Evolutionary conservation across 2,113 vertebrate genomes (phyloP).

Genomic region (Phrynocephalus versicolor): DNA sequence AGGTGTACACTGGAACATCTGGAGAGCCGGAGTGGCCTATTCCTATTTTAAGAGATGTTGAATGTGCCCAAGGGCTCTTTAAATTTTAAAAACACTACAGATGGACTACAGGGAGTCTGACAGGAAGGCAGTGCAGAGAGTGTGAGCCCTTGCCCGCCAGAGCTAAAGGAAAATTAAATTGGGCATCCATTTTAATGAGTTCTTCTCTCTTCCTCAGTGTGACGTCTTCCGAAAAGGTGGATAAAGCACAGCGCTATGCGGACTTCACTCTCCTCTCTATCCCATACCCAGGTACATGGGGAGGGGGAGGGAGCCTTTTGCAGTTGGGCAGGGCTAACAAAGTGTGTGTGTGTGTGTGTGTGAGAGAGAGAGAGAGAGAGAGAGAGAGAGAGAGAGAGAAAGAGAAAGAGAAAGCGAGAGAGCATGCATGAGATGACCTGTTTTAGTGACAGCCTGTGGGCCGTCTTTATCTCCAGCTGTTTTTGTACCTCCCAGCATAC

Average conservation of each 20-base stretch:
- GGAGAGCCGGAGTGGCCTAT: not conserved
- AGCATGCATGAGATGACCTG: too few species aligned
- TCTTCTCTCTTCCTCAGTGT: conserved; percentile 78
- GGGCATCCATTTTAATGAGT: conserved; percentile 8
- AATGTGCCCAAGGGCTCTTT: not conserved
- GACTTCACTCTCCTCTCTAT: conserved; percentile 97
- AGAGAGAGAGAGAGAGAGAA: too few species aligned
- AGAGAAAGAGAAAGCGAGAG: too few species aligned
- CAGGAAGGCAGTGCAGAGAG: not conserved
- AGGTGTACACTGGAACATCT: too few species aligned
- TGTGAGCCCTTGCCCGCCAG: not conserved
- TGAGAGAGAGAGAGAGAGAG: too few species aligned
- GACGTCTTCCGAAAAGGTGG: conserved; percentile 97
- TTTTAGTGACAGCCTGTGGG: too few species aligned
- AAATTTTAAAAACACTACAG: not conserved
- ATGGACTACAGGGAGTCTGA: not conserved
- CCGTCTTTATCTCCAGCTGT: too few species aligned
- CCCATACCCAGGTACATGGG: conserved; percentile 91
- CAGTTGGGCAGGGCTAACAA: not conserved
- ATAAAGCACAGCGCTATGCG: conserved; percentile 97
- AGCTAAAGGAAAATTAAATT: not conserved
- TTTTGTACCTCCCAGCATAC: too few species aligned
- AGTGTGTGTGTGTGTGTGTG: too few species aligned
- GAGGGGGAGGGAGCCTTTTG: not conserved
- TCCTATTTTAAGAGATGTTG: not conserved